Percentiles rank a stretch among this genome's conserved stretches.
phyloP scores from a whole-genome alignment of 2,797 vertebrate genomes.

The Pseudochirops cupreus region DNA sequence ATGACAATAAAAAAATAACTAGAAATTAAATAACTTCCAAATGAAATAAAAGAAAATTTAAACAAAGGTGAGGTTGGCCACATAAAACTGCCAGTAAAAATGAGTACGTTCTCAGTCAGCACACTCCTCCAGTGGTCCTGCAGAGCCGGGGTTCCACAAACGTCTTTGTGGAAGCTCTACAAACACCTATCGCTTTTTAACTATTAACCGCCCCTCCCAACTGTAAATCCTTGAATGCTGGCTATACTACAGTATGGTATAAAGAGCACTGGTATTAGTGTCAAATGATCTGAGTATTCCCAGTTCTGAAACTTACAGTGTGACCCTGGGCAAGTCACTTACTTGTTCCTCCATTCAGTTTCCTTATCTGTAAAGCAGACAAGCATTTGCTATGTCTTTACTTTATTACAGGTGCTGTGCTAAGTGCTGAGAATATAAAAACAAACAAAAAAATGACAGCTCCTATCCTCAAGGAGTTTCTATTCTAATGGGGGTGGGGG shows the following conservation, averaged over 20 bases:
- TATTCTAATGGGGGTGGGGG: too few species aligned
- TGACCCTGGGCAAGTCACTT: not conserved
- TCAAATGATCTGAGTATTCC: not conserved
- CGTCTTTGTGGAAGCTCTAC: too few species aligned
- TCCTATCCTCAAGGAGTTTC: not conserved
- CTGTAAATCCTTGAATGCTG: not conserved
- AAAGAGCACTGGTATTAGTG: not conserved
- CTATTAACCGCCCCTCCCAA: not conserved
- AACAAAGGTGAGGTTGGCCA: conserved; percentile 2
- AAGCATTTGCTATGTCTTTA: not conserved
- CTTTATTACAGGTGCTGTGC: not conserved
- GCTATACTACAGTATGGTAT: too few species aligned
- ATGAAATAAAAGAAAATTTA: conserved; percentile 46
- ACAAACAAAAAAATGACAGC: not conserved
- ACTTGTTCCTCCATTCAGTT: not conserved
- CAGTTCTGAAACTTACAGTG: not conserved
- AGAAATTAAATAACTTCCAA: not conserved
- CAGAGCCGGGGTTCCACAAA: conserved; percentile 16
- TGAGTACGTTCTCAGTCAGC: not conserved
- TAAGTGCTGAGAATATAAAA: not conserved
- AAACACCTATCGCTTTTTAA: not conserved
- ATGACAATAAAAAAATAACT: conserved; percentile 18
- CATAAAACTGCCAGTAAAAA: not conserved
- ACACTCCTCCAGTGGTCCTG: not conserved
- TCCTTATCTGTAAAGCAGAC: not conserved